Conservation (phyloP, 2,888 invertebrate species). For the Patella pellucida region DNA sequence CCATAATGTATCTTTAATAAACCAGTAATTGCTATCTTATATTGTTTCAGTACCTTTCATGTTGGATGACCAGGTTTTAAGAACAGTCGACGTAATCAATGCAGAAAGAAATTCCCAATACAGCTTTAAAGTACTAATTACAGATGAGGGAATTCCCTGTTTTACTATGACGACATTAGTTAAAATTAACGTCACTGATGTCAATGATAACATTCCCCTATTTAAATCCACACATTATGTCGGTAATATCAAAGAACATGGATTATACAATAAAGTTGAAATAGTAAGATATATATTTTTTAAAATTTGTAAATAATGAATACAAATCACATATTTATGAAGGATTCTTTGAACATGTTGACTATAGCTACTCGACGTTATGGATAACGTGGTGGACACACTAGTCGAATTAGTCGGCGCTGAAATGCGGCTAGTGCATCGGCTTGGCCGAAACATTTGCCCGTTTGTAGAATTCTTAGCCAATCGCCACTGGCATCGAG, state of each 20-base stretch:
- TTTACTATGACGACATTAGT: not conserved
- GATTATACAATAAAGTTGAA: not conserved
- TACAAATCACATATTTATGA: no score
- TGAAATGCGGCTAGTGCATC: no score
- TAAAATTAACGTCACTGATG: conserved; percentile 66
- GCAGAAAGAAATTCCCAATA: not conserved
- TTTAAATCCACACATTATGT: conserved; percentile 74
- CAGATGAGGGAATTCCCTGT: not conserved
- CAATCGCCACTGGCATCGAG: no score
- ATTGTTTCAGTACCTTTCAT: not conserved
- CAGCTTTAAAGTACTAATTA: not conserved
- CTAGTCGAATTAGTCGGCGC: no score
- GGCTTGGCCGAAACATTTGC: no score
- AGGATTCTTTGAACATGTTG: no score
- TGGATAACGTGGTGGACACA: no score
- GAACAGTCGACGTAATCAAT: not conserved
- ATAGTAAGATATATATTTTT: not conserved
- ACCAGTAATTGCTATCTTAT: no score
- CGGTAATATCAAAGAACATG: not conserved
- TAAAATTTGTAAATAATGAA: no score
- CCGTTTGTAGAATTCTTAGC: no score
- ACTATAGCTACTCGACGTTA: no score
- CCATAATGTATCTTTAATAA: no score
- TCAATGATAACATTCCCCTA: conserved; percentile 93
- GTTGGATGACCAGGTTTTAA: not conserved